Percentiles rank a stretch among this genome's conserved stretches.
Evolutionary conservation across 2,113 vertebrate genomes (phyloP).

Genomic region (Odobenus rosmarus): DNA sequence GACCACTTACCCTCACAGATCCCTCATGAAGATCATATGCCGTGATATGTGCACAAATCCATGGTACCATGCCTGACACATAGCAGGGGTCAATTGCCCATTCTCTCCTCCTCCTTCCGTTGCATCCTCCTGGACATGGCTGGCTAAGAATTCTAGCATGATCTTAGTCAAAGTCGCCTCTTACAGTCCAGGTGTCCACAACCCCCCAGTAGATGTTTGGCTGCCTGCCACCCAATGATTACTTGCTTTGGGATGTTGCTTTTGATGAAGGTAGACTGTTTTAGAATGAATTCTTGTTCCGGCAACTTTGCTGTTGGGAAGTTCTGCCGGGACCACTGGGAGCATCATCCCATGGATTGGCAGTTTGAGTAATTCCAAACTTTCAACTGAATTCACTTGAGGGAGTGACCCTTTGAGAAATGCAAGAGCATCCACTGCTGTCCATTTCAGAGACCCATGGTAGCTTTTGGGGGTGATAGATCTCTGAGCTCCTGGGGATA

Average conservation of each 20-base stretch:
- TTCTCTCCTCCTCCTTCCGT: neutral
- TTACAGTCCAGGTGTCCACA: neutral
- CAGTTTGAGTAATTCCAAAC: neutral
- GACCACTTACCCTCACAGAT: neutral
- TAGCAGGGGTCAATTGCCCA: fast-evolving
- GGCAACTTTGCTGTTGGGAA: neutral
- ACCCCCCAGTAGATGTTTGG: neutral
- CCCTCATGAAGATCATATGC: neutral
- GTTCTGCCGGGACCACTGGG: neutral
- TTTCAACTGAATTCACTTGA: neutral
- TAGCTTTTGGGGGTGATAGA: neutral
- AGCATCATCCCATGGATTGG: neutral
- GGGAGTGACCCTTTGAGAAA: neutral
- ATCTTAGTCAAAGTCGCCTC: neutral
- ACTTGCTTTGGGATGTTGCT: neutral
- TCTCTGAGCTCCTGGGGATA: neutral
- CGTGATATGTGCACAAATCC: neutral
- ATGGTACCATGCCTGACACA: neutral
- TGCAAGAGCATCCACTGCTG: neutral
- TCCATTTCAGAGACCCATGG: fast-evolving
- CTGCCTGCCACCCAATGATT: neutral
- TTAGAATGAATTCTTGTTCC: neutral
- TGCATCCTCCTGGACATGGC: fast-evolving
- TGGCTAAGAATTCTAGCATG: too few relatives aligned
- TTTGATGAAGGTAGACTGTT: neutral